Conservation (phyloP, 2,888 invertebrate species). For the Agrochola lota region DNA sequence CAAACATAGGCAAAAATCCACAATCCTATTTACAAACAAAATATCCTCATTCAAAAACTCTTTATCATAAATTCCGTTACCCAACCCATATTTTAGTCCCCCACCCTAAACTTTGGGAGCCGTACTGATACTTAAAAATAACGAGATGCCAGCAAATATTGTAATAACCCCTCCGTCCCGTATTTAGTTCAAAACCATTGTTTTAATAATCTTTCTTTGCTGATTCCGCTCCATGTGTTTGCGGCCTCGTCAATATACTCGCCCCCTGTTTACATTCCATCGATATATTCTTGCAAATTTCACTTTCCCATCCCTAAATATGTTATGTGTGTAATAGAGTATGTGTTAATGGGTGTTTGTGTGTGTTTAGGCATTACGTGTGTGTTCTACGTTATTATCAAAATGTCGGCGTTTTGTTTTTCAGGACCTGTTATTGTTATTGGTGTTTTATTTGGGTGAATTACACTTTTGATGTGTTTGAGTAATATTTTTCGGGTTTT, state of each 20-base stretch:
- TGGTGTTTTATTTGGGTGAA: slow-evolving; percentile 64
- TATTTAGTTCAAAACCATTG: slow-evolving; percentile 80
- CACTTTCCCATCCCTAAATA: slow-evolving; percentile 81
- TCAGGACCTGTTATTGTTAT: slow-evolving; percentile 71
- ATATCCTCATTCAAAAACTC: slow-evolving; percentile 67
- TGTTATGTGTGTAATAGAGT: slow-evolving; percentile 82
- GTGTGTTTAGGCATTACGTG: slow-evolving; percentile 76
- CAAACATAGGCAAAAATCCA: slow-evolving; percentile 56
- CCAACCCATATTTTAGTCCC: slow-evolving; percentile 63
- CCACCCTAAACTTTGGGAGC: slow-evolving; percentile 80
- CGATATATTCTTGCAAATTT: slow-evolving; percentile 81
- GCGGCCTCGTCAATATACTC: slow-evolving; percentile 75
- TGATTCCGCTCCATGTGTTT: slow-evolving; percentile 74
- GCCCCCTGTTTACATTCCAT: slow-evolving; percentile 80
- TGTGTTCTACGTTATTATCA: slow-evolving; percentile 74
- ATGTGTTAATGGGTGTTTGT: slow-evolving; percentile 80
- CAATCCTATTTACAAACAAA: slow-evolving; percentile 63
- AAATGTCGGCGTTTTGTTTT: slow-evolving; percentile 73
- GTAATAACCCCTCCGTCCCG: slow-evolving; percentile 83
- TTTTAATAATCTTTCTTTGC: slow-evolving; percentile 84
- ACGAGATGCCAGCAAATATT: slow-evolving; percentile 90
- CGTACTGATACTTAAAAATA: slow-evolving; percentile 90
- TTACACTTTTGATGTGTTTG: slow-evolving; percentile 63
- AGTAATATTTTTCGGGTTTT: slow-evolving; percentile 51
- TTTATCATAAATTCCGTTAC: slow-evolving; percentile 67